A percentile compares a stretch with the other conserved stretches of the same genome.
Conservation (phyloP, 2,113 vertebrate genomes). For the Aspidoscelis tigris region DNA sequence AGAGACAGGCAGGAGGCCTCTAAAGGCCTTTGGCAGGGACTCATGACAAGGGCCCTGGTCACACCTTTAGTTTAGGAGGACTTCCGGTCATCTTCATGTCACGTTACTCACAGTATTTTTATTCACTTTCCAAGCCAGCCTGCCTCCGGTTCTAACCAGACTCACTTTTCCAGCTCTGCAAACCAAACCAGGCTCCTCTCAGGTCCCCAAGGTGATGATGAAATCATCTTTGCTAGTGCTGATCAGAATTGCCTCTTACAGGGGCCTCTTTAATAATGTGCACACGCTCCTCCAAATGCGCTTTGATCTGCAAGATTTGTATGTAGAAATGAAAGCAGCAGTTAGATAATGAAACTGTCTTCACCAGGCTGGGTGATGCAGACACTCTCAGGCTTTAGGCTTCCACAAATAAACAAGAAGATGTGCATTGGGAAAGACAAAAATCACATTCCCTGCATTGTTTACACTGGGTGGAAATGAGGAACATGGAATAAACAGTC, state of each 20-base stretch:
- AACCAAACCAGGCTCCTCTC: not conserved
- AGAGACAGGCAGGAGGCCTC: too few species aligned
- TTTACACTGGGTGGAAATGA: not conserved
- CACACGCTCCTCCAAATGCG: not conserved
- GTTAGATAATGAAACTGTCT: not conserved
- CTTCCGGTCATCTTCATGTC: too few species aligned
- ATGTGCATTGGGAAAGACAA: not conserved
- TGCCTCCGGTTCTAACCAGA: too few species aligned
- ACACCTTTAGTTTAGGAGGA: too few species aligned
- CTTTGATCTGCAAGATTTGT: too few species aligned
- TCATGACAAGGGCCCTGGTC: too few species aligned
- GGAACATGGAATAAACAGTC: conserved; percentile 10
- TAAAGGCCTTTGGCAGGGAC: too few species aligned
- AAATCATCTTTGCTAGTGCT: not conserved
- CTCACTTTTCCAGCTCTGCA: too few species aligned
- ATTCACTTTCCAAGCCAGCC: too few species aligned
- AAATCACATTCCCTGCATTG: not conserved
- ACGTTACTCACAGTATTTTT: too few species aligned
- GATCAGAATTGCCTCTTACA: not conserved
- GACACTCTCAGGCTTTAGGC: not conserved
- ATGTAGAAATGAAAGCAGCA: not conserved
- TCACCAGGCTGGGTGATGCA: not conserved
- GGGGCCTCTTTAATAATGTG: too few species aligned
- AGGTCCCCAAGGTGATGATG: not conserved
- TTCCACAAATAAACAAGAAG: conserved; percentile 15